Evolutionary conservation across 1,140 invertebrate genomes (phyloP).

Genomic region (Aphelinus certus): DNA sequence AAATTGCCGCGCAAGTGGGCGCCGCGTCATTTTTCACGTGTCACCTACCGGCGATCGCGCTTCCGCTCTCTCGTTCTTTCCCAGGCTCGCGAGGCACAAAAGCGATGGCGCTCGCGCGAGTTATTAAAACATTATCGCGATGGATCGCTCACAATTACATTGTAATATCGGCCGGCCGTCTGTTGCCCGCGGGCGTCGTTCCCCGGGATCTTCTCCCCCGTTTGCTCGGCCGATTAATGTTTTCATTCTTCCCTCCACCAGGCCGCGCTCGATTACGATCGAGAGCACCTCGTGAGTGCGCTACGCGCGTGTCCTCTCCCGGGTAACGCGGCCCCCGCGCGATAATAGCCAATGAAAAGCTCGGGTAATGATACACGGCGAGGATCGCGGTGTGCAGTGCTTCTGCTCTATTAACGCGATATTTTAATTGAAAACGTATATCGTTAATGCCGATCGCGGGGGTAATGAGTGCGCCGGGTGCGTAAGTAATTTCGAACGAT

Average conservation of each 20-base stretch:
- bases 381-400: not conserved
- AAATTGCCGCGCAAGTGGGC: too few species aligned
- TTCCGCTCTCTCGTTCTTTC: too few species aligned
- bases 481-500: conserved; percentile 2
- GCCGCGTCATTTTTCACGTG: too few species aligned
- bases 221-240: conserved; percentile 26
- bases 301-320: too few species aligned
- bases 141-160: conserved; percentile 34
- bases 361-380: not conserved
- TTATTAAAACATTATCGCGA: conserved; percentile 36
- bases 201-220: not conserved
- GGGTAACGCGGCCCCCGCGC: not conserved
- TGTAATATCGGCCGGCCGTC: conserved; percentile 18
- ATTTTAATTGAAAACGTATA: conserved; percentile 25
- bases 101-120: not conserved
- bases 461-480: not conserved
- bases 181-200: not conserved
- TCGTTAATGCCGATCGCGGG: not conserved
- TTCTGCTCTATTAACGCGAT: not conserved
- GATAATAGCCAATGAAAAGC: conserved; percentile 19
- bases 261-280: too few species aligned
- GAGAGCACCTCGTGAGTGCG: too few species aligned
- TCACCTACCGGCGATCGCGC: too few species aligned
- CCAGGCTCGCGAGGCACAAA: too few species aligned
- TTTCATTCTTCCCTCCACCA: not conserved